Base-by-base conservation (phyloP, 1,140 invertebrate genomes). In the Carcinoscorpius rotundicauda region DNA sequence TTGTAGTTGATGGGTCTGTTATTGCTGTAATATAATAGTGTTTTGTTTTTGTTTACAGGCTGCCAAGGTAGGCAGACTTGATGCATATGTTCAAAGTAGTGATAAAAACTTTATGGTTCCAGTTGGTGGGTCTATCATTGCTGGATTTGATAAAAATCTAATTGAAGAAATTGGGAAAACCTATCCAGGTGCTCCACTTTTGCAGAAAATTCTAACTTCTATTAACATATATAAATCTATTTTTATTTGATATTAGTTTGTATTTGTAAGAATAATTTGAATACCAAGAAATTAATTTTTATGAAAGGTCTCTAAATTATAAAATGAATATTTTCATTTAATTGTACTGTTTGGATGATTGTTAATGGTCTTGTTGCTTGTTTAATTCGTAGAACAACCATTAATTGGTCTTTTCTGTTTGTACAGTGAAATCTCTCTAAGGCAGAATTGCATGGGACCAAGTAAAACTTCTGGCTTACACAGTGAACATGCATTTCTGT, bases 71-170 rank as follows among this genome's bases (percentile, higher is more conserved):
- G 87, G 87, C 50, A 78, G 88, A 64, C 78, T 93, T 0, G 89
- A 92, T 79, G 83, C 84, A 4, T 86, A 91, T 77, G 86, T 93
- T 65, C 90, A 93, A 74, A 91, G 88, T 72, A 87, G 87, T 29
- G 91, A 94, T 76, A 94, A 93, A 75, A 94, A 94, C 77, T 86
- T 93, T 60, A 77, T 92, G 76, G 88, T 93, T 49, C 91, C 91
- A 61, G 91, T 94, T 11, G 91, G 91, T 53, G 91, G 90, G 3
- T 82, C 89, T 9, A 81, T 94, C 51, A 84, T 92, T 66, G 87
- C 86, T 58, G 86, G 86, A 0, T 88, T 87, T 76, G 82, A 91
- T 71, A 80, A 83, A 71, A 76, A 77, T 51, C 73, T 87, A 9
- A 75, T 91, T 48, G 80, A 84, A 68, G 77, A 82, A 69, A 84